Percentiles rank a stretch among this genome's conserved stretches.
Evolutionary conservation across 2,113 vertebrate genomes (phyloP).

Genomic region (Irena cyanogastra): DNA sequence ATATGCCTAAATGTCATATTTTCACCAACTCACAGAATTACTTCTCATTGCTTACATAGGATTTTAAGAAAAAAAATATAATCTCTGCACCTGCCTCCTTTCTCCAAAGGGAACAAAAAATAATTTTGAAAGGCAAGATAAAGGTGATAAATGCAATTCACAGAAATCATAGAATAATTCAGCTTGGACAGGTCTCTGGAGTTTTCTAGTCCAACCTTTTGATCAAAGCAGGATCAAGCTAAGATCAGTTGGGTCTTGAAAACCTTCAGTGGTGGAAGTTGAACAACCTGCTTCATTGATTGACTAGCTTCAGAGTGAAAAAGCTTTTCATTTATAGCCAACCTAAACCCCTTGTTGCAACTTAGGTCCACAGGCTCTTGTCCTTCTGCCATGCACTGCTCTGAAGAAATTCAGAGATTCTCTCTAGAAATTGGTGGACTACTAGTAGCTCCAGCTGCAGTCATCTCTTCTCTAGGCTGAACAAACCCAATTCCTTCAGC

Average conservation of each 20-base stretch:
- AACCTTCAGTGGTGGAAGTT: not conserved
- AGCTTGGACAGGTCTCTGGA: not conserved
- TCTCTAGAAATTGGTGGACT: not conserved
- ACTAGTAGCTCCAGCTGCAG: not conserved
- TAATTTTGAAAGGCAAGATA: not conserved
- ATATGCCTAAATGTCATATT: not conserved
- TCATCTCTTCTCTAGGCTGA: not conserved
- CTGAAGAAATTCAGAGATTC: not conserved
- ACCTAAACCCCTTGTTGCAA: not conserved
- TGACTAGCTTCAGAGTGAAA: not conserved
- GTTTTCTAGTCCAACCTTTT: not conserved
- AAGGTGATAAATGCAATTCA: not conserved
- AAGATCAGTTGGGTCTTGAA: not conserved
- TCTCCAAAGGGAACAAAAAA: not conserved
- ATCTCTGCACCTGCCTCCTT: not conserved
- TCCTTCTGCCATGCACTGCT: not conserved
- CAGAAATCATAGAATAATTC: not conserved
- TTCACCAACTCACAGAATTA: not conserved
- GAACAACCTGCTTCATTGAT: not conserved
- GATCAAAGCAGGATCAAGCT: not conserved
- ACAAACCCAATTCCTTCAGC: not conserved
- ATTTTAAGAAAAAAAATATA: not conserved
- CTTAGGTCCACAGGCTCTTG: not conserved
- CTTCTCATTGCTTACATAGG: not conserved
- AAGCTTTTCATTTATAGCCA: not conserved